Percentiles rank a stretch among this genome's conserved stretches.
phyloP scores from a whole-genome alignment of 2,797 vertebrate genomes.

The Melopsittacus undulatus region DNA sequence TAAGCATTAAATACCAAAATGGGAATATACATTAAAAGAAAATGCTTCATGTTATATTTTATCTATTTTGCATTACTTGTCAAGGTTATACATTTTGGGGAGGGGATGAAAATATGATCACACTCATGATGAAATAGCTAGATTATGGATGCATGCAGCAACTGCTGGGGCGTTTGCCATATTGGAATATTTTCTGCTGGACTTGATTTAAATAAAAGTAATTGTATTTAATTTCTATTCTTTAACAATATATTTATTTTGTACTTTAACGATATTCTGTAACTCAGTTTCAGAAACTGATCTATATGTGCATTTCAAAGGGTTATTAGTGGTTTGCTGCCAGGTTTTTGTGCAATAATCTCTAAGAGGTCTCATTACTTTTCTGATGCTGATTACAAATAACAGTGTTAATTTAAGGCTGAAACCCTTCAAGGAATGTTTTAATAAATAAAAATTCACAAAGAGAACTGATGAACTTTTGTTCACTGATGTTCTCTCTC shows the following conservation, averaged over 20 bases:
- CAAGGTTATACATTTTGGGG: constrained; percentile 19
- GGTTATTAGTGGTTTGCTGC: constrained; percentile 16
- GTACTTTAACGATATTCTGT: constrained; percentile 24
- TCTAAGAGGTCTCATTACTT: constrained; percentile 14
- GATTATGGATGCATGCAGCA: constrained; percentile 46
- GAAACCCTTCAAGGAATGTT: constrained; percentile 6
- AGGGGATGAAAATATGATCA: constrained; percentile 17
- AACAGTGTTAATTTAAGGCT: constrained; percentile 32
- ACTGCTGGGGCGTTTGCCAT: constrained; percentile 43
- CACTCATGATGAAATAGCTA: constrained; percentile 5
- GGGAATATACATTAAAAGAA: constrained; percentile 40
- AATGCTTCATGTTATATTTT: background rate
- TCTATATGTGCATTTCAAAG: constrained; percentile 24
- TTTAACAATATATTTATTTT: constrained; percentile 44
- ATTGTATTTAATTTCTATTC: constrained; percentile 58
- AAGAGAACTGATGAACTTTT: background rate
- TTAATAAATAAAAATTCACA: constrained; percentile 40
- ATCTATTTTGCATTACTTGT: constrained; percentile 11
- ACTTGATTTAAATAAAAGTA: constrained; percentile 71
- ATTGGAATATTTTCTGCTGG: constrained; percentile 61
- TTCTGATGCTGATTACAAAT: background rate
- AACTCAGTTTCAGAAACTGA: constrained; percentile 6
- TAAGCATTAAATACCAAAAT: constrained; percentile 45
- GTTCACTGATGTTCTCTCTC: background rate
- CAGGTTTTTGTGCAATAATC: constrained; percentile 61